A percentile compares a stretch with the other conserved stretches of the same genome.
phyloP scores from a whole-genome alignment of 2,888 invertebrate genomes.

The Dynastes hyllus region DNA sequence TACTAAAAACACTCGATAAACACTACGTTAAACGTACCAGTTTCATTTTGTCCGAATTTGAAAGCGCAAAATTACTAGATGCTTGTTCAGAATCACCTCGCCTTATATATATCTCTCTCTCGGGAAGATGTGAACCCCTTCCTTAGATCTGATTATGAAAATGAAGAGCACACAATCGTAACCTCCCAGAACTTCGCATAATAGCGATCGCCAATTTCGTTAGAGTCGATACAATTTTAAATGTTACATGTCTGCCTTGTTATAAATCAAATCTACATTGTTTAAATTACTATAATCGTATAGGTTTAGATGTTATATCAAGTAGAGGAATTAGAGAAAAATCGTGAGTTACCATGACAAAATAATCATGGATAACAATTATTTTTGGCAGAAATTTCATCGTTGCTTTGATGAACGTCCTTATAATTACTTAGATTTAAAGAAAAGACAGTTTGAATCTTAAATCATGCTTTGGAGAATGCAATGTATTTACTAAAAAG shows the following conservation, averaged over 20 bases:
- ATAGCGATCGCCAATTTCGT: slow-evolving; percentile 28
- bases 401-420: background rate
- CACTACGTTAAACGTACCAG: slow-evolving; percentile 41
- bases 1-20: background rate
- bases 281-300: slow-evolving; percentile 25
- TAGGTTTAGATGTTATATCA: background rate
- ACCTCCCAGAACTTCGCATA: slow-evolving; percentile 41
- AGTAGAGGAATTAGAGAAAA: slow-evolving; percentile 12
- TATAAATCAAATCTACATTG: slow-evolving; percentile 24
- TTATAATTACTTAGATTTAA: background rate
- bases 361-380: background rate
- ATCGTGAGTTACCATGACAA: slow-evolving; percentile 17
- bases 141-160: slow-evolving; percentile 41
- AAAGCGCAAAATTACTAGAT: slow-evolving; percentile 22
- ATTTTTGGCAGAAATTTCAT: background rate
- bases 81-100: slow-evolving; percentile 8
- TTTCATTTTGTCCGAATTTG: slow-evolving; percentile 48
- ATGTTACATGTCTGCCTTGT: slow-evolving; percentile 27
- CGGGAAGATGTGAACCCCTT: slow-evolving; percentile 31
- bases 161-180: slow-evolving; percentile 43
- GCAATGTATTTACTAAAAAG: no score
- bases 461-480: no score
- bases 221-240: slow-evolving; percentile 3
- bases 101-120: slow-evolving; percentile 39
- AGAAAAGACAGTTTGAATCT: no score